phyloP scores from a whole-genome alignment of 2,888 invertebrate species.

The Argyra leucocephala region DNA sequence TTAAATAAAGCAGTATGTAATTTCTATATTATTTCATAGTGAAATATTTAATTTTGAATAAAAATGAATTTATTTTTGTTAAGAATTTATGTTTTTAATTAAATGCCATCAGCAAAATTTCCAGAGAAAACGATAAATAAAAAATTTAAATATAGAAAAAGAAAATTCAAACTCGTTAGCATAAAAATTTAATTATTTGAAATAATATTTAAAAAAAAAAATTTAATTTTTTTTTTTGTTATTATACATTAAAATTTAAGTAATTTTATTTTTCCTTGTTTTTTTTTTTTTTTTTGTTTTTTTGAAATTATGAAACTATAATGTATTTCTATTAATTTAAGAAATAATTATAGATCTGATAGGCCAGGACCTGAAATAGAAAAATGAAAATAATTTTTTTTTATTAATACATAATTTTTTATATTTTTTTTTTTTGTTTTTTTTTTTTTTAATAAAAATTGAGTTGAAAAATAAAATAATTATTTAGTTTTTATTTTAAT shows the following conservation, averaged over 20 bases:
- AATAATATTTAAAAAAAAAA: too few relatives aligned
- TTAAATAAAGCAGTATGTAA: too few relatives aligned
- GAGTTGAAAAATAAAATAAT: conserved; percentile 26
- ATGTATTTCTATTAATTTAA: conserved; percentile 43
- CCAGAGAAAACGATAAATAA: not conserved
- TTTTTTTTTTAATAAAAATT: conserved; percentile 20
- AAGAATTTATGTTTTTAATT: not conserved
- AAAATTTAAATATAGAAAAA: not conserved
- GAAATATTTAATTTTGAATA: too few relatives aligned
- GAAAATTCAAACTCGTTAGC: not conserved
- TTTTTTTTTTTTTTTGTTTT: conserved; percentile 7
- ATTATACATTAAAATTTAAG: not conserved
- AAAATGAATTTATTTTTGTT: not conserved
- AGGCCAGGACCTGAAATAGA: conserved; percentile 52
- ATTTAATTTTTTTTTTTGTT: not conserved
- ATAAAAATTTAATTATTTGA: not conserved
- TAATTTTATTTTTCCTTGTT: conserved; percentile 3
- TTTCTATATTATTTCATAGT: too few relatives aligned
- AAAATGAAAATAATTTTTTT: conserved; percentile 24
- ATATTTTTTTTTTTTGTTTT: not conserved
- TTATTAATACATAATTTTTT: too few relatives aligned
- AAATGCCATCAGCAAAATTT: not conserved
- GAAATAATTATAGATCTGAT: conserved; percentile 51
- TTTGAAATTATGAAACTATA: conserved; percentile 32
- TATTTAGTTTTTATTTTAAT: conserved; percentile 4